Base-by-base conservation (phyloP, 35 echinoderm and acorn worm species). In the Holothuria glaberrima region DNA sequence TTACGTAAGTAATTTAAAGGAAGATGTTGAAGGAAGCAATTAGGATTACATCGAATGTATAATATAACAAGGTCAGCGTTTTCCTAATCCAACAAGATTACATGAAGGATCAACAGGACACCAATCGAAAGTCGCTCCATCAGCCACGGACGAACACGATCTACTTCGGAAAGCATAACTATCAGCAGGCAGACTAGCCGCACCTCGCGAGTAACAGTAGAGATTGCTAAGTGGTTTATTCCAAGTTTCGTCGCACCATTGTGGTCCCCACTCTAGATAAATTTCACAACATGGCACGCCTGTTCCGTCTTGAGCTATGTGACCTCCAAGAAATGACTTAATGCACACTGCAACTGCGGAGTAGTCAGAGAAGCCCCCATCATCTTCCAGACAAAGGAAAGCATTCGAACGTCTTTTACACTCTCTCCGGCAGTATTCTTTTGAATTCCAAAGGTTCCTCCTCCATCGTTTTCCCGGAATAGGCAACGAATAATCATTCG, bases 401-500 rank as follows among this genome's bases (percentile, higher is more conserved):
- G 38, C 74, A 21, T 78, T 48, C 41, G 38, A 48, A 22, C 74
- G 36, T 13, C 38, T 33, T 24, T 50, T 5, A 24, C 74, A 78
- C 38, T 78, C 74, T 22, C 2, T 45, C 38, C 48, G 25, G 22
- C 74, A 78, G 38, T 38, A 78, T 25, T 78, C 74, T 50, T 48
- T 48, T 28, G 10, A 16, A 78, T 28, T 78, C 38, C 19, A 21
- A 48, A n/a, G 14, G 9, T 78, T 35, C 38, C 74, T 30, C 26
- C 74, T 38, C 36, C 36, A 78, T 78, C 74, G 22, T 78, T 78
- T 78, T 20, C 74, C 74, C 48, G 74, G 44, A 48, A 78, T 78
- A 3, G 16, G 19, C 5, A 78, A 20, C 38, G 34, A 17, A 22
- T 78, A 50, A 48, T 48, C 20, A 19, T 52, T 25, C 1, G 74